Conservation (phyloP, 2,888 invertebrate species). For the Mythimna albipuncta region DNA sequence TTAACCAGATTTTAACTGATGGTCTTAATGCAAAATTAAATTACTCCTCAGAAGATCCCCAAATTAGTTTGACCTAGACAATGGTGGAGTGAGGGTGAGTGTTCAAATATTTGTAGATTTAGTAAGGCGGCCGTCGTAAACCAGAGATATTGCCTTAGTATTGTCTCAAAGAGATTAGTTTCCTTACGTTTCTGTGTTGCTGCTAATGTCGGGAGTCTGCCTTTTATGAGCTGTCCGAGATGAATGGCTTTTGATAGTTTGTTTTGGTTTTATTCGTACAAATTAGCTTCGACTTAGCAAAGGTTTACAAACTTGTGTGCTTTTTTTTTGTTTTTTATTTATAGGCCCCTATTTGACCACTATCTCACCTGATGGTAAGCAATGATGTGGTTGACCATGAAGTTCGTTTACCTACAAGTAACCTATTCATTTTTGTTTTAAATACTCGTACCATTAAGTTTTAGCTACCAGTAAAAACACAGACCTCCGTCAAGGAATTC, state of each 20-base stretch:
- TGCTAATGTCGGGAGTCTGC: slow-evolving; percentile 68
- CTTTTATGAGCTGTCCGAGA: slow-evolving; percentile 31
- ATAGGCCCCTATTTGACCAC: too few relatives aligned
- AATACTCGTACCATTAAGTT: too few relatives aligned
- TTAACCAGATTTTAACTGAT: slow-evolving; percentile 78
- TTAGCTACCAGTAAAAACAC: too few relatives aligned
- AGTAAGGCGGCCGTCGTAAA: slow-evolving; percentile 84
- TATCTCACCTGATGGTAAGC: too few relatives aligned
- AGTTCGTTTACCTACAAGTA: too few relatives aligned
- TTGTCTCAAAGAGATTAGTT: slow-evolving; percentile 89
- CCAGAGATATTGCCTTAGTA: slow-evolving; percentile 86
- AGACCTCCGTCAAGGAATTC: too few relatives aligned
- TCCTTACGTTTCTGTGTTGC: slow-evolving; percentile 79
- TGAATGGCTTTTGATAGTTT: slow-evolving; percentile 3
- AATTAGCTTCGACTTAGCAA: background rate
- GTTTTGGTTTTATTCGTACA: background rate
- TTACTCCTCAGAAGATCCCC: slow-evolving; percentile 80
- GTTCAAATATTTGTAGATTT: slow-evolving; percentile 88
- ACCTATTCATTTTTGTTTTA: background rate
- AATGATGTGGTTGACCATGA: too few relatives aligned
- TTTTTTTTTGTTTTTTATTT: background rate
- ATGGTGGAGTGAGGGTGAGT: slow-evolving; percentile 77
- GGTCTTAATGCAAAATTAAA: slow-evolving; percentile 85
- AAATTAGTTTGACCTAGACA: slow-evolving; percentile 89
- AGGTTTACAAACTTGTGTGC: too few relatives aligned